A percentile compares a stretch with the other conserved stretches of the same genome.
These are phyloP conservation scores for Orestias chungarensis DNA, from an alignment of 2,797 vertebrate genomes.

Conservation along the genomic window DNA sequence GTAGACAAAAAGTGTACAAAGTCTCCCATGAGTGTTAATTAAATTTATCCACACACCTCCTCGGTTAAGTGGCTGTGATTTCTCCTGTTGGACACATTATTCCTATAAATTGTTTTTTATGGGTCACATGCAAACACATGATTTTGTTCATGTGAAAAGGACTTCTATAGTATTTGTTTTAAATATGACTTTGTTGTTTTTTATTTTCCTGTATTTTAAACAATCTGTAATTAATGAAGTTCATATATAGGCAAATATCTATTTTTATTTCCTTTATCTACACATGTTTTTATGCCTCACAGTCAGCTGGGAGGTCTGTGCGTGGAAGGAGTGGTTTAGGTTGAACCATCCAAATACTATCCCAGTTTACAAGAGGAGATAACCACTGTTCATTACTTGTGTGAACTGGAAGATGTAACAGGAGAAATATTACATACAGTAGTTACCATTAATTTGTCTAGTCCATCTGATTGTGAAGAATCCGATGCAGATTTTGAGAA, in stretches of 20 bases:
- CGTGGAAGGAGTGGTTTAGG: not conserved
- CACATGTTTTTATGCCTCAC: not conserved
- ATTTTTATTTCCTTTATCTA: not conserved
- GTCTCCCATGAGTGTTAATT: slow-evolving; percentile 18
- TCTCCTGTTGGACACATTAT: slow-evolving; percentile 1
- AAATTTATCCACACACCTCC: slow-evolving; percentile 26
- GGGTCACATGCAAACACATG: not conserved
- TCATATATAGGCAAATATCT: not conserved
- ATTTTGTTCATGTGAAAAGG: not conserved
- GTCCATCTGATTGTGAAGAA: not conserved
- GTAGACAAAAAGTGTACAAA: not conserved
- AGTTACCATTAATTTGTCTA: not conserved
- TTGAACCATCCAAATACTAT: not conserved
- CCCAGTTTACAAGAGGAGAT: not conserved
- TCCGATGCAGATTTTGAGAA: not conserved
- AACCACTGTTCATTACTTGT: not conserved
- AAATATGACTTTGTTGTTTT: not conserved
- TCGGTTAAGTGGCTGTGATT: slow-evolving; percentile 23
- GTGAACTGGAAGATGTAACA: not conserved
- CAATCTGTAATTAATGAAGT: not conserved
- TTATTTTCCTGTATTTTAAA: not conserved
- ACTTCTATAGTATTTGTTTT: not conserved
- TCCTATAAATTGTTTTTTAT: too few species aligned
- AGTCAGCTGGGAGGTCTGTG: not conserved
- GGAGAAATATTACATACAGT: not conserved